Evolutionary conservation across 2,888 invertebrate genomes (phyloP).

Genomic region (Danaus chrysippus): DNA sequence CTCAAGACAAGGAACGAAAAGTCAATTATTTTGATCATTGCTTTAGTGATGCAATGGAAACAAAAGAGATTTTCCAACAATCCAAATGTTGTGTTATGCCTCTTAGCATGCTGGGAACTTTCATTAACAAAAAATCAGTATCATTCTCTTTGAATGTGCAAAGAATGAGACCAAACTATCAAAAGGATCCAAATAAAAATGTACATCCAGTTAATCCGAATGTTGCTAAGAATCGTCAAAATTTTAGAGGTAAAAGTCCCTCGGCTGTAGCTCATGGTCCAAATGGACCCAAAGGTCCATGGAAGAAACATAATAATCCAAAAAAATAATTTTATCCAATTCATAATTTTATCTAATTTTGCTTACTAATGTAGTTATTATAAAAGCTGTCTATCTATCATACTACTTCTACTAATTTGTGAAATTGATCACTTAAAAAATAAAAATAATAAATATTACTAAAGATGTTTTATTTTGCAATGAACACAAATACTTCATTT

Average conservation of each 20-base stretch:
- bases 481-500: too few relatives aligned
- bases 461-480: too few relatives aligned
- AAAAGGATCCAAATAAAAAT: conserved; percentile 29
- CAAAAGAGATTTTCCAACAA: conserved; percentile 57
- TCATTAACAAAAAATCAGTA: conserved; percentile 52
- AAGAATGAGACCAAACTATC: conserved; percentile 37
- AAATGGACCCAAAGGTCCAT: conserved; percentile 36
- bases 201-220: conserved; percentile 10
- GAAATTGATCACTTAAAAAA: too few relatives aligned
- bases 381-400: too few relatives aligned
- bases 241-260: conserved; percentile 38
- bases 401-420: too few relatives aligned
- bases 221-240: conserved; percentile 37
- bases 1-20: conserved; percentile 53
- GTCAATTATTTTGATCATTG: conserved; percentile 61
- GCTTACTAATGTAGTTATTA: too few relatives aligned
- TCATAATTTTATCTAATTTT: too few relatives aligned
- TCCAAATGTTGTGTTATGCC: conserved; percentile 62
- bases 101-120: conserved; percentile 49
- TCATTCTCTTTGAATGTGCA: conserved; percentile 58
- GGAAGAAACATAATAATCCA: conserved; percentile 9
- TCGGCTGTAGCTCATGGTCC: conserved; percentile 30
- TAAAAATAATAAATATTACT: too few relatives aligned
- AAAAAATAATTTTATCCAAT: background rate
- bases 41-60: conserved; percentile 57